A percentile compares a stretch with the other conserved stretches of the same genome.
Conservation (phyloP, 1,140 invertebrate genomes). For the Drosophila carrolli region DNA sequence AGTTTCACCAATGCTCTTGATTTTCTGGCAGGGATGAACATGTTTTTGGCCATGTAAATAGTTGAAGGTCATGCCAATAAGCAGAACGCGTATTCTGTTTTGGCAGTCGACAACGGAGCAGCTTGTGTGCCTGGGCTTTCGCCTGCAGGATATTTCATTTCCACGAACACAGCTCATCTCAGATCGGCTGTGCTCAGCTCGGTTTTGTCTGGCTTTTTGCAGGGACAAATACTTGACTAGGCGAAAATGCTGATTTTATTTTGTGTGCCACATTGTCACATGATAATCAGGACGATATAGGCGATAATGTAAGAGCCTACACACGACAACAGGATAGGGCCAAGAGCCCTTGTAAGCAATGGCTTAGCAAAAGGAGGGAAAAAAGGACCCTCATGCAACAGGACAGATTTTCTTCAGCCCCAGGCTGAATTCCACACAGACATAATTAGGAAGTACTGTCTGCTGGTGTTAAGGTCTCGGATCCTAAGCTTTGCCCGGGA, state of each 20-base stretch:
- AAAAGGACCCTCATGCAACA: slow-evolving; percentile 4
- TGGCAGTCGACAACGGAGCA: slow-evolving; percentile 19
- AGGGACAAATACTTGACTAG: slow-evolving; percentile 48
- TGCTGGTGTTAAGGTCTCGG: neutral
- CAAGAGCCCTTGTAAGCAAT: slow-evolving; percentile 40
- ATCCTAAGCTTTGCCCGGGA: neutral
- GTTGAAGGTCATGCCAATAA: slow-evolving; percentile 23
- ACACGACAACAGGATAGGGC: slow-evolving; percentile 17
- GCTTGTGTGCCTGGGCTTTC: slow-evolving; percentile 18
- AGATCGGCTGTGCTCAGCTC: slow-evolving; percentile 5
- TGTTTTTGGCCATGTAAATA: slow-evolving; percentile 43
- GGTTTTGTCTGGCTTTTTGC: slow-evolving; percentile 3
- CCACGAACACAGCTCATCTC: slow-evolving; percentile 15
- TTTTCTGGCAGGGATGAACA: slow-evolving; percentile 3
- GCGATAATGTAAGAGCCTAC: slow-evolving; percentile 57
- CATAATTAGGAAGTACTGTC: slow-evolving; percentile 21
- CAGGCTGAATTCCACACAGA: slow-evolving; percentile 7
- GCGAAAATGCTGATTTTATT: slow-evolving; percentile 80
- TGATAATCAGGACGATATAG: slow-evolving; percentile 68
- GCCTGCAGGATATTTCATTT: slow-evolving; percentile 45
- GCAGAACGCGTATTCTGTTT: slow-evolving; percentile 29
- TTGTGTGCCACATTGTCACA: slow-evolving; percentile 74
- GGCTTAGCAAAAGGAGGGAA: slow-evolving; percentile 21
- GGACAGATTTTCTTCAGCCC: neutral
- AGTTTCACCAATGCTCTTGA: slow-evolving; percentile 21